phyloP scores from a whole-genome alignment of 2,797 vertebrate species.

The Rhinatrema bivittatum region DNA sequence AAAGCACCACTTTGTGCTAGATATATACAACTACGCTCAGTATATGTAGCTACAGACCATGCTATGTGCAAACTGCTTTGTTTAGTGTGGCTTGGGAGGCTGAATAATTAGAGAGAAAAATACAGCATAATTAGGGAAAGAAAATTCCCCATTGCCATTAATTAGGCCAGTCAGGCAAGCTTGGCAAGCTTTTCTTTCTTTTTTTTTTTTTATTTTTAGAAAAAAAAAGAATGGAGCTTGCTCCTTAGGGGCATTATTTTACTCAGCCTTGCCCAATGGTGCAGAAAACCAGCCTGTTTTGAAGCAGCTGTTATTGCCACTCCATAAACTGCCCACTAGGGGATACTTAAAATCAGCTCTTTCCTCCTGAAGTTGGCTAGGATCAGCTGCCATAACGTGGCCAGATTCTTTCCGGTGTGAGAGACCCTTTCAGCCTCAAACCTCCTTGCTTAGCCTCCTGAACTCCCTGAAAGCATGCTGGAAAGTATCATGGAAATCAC shows the following conservation, averaged over 20 bases:
- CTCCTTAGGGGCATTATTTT: slow-evolving; percentile 9
- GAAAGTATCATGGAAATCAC: neutral
- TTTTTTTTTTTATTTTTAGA: no score
- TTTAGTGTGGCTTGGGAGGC: slow-evolving; percentile 6
- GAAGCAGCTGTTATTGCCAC: no score
- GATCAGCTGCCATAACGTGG: no score
- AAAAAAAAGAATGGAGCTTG: neutral
- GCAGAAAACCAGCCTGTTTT: neutral
- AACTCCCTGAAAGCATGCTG: neutral
- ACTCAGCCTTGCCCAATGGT: neutral
- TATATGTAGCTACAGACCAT: slow-evolving; percentile 32
- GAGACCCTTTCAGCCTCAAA: no score
- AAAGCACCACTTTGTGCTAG: slow-evolving; percentile 41
- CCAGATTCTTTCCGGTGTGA: neutral
- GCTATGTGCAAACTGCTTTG: slow-evolving; percentile 22
- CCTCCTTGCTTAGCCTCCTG: no score
- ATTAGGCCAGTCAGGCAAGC: no score
- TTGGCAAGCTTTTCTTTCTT: neutral
- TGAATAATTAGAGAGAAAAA: slow-evolving; percentile 20
- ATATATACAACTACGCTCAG: slow-evolving; percentile 41
- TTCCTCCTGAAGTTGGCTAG: no score
- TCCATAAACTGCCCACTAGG: no score
- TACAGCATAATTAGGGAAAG: accelerated
- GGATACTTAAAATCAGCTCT: no score
- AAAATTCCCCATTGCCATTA: neutral